Evolutionary conservation across 2,113 vertebrate species (phyloP), one percentile per base, ranked within the genome.

Genomic region (Tetrax tetrax): DNA sequence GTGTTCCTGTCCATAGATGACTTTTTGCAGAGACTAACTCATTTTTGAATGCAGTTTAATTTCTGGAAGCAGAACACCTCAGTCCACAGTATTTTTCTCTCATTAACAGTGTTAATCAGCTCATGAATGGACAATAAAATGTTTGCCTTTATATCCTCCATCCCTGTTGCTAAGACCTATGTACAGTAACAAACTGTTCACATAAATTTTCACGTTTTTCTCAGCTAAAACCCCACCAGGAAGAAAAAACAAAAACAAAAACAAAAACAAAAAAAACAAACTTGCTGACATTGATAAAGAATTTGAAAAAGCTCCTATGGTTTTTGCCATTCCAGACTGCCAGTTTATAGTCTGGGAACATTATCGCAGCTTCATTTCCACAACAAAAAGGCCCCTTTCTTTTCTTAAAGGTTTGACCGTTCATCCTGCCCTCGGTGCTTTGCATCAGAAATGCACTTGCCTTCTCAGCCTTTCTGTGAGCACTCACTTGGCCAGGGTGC

Each of bases 341-440:
- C 95, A 87, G 81, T 96, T 97, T 97, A 84, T 87, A 95, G 76
- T 89, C 95, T 95, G 85, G 86, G 93, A 96, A 97, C 86, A 94
- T 88, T 84, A 92, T 96, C 64, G 25, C 59, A 86, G 89, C 92
- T 95, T 98, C 83, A 96, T 96, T 97, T 97, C 90, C 87, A 96
- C 83, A 95, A 94, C 69, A 96, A 94, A 97, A 96, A 68, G 33
- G n/a, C 48, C 63, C 35, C 72, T 83, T 95, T 97, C 83, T 92
- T 95, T 96, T 93, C 83, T 76, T 83, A 83, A 48, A 87, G 69
- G 75, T 96, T 95, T 94, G 80, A 84, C 90, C 69, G 3, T 96
- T 97, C 95, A 90, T 90, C 89, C 87, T 85, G 81, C 60, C 90
- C 95, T 83, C 83, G 59, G 75, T 54, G 47, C 28, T 96, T 94